These are phyloP conservation scores for Peromyscus maniculatus DNA, from an alignment of 2,113 vertebrate species.

Conservation along the genomic window DNA sequence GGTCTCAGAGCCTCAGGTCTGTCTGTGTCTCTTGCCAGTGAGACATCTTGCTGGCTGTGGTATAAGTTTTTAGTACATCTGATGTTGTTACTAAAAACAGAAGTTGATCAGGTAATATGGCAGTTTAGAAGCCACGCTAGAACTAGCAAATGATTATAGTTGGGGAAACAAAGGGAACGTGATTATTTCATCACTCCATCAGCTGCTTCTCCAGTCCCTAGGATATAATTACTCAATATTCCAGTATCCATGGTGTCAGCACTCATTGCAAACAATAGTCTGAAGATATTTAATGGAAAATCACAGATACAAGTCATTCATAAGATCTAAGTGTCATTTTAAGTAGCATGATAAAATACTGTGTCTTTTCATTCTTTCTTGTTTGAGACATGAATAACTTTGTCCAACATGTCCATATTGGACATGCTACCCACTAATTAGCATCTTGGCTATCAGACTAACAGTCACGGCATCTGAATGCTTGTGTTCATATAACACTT, in stretches of 20 bases:
- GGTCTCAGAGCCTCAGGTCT: not conserved
- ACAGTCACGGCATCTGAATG: not conserved
- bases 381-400: not conserved
- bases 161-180: too few relatives aligned
- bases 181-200: too few relatives aligned
- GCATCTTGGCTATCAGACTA: not conserved
- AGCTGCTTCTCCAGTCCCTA: not conserved
- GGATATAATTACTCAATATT: not conserved
- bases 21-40: not conserved
- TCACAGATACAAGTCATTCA: not conserved
- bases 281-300: not conserved
- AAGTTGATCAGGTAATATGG: too few relatives aligned
- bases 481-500: not conserved
- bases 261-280: not conserved
- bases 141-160: too few relatives aligned
- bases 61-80: not conserved
- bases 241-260: not conserved
- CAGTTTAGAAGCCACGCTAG: too few relatives aligned
- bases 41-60: not conserved
- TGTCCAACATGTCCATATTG: not conserved
- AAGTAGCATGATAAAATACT: too few relatives aligned
- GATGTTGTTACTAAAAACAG: too few relatives aligned
- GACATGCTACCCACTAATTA: not conserved
- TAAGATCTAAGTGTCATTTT: not conserved
- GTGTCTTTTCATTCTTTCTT: not conserved